Base-by-base conservation (phyloP, 2,888 invertebrate genomes). In the Ectemnius lituratus region DNA sequence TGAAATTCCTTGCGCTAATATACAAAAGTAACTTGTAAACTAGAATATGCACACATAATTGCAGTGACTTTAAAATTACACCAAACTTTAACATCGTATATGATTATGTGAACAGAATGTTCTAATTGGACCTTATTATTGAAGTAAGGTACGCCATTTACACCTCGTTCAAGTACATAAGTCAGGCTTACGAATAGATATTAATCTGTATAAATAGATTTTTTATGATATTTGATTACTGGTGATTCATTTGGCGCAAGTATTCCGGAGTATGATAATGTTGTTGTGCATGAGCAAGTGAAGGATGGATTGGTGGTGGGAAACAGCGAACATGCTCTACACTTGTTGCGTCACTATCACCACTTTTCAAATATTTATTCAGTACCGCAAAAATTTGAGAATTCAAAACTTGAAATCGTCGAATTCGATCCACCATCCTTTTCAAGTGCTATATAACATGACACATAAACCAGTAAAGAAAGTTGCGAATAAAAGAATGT, bases 281-380 rank as follows among this genome's bases (percentile, higher is more conserved):
- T 56, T 92, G 92, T 61, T 92, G 94, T 86, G 94, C 94, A 85
- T 94, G 93, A 87, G 94, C 93, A 66, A 93, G 92, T 65, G 95
- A 94, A 37, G 95, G 95, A 91, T 96, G 96, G 82, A 97, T 94
- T 5, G 99, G 99, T 37, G 99, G 98, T 69, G 98, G 98, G 92
- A 98, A 99, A 91, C 99, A 99, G 52, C 98, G 93, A 14, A 99
- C 98, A 90, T 99, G 98, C 90, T 99, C 99, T 16, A 98, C 98
- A 60, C 98, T 97, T 58, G 96, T 95, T 14, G 92, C 92, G 87
- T 96, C 96, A 70, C 94, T 94, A 86, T 96, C 95, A 68, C 96
- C 96, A 2, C 96, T 95, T 85, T 97, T 96, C 75, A 98, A 93
- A 91, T 98, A 98, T 88, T 99, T 98, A 91, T 98, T 97, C 74